A percentile compares a stretch with the other conserved stretches of the same genome.
Evolutionary conservation across 30 jellyfish, hydroid and myxozoan genomes (phyloP).

Genomic region (Hydra vulgaris): DNA sequence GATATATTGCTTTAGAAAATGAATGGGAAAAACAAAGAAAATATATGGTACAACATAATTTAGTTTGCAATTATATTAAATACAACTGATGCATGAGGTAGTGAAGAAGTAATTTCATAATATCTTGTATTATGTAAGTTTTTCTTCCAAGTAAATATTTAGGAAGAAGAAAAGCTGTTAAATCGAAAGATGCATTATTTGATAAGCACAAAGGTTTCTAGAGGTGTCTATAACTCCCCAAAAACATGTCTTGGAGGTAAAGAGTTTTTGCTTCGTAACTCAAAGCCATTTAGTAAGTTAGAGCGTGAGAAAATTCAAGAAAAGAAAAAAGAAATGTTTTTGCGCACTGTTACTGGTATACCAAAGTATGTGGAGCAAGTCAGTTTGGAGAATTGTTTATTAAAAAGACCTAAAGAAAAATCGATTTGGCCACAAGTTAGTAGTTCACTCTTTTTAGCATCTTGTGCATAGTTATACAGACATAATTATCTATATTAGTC

Average conservation of each 20-base stretch:
- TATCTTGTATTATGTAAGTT: no score
- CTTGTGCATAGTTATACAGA: not conserved
- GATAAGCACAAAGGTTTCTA: slow-evolving; percentile 56
- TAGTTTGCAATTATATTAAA: no score
- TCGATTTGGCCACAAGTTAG: slow-evolving; percentile 20
- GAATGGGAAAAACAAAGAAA: not conserved
- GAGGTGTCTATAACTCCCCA: slow-evolving; percentile 63
- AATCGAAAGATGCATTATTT: slow-evolving; percentile 59
- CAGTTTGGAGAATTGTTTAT: not conserved
- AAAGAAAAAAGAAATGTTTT: slow-evolving; percentile 25
- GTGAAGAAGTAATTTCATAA: no score
- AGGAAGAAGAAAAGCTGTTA: slow-evolving; percentile 29
- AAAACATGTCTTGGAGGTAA: slow-evolving; percentile 21
- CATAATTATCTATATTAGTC: no score
- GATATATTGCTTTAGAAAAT: not conserved
- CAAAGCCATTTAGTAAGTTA: slow-evolving; percentile 49
- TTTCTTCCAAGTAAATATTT: no score
- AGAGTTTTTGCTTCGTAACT: slow-evolving; percentile 42
- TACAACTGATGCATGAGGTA: not conserved
- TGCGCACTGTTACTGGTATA: slow-evolving; percentile 42
- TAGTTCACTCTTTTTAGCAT: not conserved
- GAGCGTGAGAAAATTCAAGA: slow-evolving; percentile 41
- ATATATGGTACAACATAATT: not conserved
- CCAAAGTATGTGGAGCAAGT: slow-evolving; percentile 10
- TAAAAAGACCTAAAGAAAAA: not conserved